Percentiles rank a stretch among this genome's conserved stretches.
Evolutionary conservation across 2,113 vertebrate genomes (phyloP).

Genomic region (Daubentonia madagascariensis): DNA sequence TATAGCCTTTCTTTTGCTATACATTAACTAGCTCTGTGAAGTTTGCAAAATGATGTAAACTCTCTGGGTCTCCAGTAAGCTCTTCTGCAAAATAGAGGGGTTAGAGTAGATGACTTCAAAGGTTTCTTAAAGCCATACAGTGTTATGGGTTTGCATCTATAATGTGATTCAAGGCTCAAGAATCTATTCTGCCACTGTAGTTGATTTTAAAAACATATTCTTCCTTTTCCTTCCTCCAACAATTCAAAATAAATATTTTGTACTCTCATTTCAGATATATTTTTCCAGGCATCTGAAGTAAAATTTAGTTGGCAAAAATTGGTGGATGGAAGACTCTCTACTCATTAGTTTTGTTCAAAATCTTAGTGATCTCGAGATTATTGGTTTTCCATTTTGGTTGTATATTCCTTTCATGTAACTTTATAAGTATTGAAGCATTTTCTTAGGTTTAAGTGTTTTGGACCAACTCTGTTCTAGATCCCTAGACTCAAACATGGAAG

Average conservation of each 20-base stretch:
- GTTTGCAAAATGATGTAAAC: neutral
- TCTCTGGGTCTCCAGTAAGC: neutral
- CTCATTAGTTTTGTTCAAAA: neutral
- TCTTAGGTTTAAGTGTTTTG: slow-evolving; percentile 10
- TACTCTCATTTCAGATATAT: neutral
- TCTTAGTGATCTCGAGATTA: neutral
- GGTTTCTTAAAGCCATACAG: neutral
- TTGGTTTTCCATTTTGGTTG: neutral
- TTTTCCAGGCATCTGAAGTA: neutral
- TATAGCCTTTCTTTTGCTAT: neutral
- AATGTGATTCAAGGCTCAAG: neutral
- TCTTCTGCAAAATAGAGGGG: neutral
- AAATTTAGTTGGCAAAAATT: slow-evolving; percentile 28
- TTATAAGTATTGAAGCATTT: neutral
- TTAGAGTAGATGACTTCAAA: neutral
- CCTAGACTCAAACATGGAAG: slow-evolving; percentile 54
- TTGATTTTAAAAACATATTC: neutral
- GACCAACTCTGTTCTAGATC: slow-evolving; percentile 41
- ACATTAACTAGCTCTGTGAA: neutral
- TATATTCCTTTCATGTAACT: neutral
- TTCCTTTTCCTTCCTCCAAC: neutral
- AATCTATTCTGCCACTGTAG: neutral
- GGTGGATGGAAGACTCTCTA: neutral
- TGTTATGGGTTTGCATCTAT: neutral
- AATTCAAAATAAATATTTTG: slow-evolving; percentile 16